Base-by-base conservation (phyloP, 2,797 vertebrate genomes). In the Brachymystax lenok region DNA sequence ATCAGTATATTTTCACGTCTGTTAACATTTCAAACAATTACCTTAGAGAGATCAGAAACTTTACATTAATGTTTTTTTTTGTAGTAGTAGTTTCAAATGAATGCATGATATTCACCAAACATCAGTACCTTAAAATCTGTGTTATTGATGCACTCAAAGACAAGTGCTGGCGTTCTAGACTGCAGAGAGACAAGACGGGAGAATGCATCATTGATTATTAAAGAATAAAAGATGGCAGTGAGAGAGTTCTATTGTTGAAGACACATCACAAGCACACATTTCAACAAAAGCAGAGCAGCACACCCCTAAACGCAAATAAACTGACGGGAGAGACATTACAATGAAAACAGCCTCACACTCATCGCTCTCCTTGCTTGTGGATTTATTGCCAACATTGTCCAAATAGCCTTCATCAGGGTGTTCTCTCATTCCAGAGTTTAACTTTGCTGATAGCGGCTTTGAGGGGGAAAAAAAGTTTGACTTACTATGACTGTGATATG, bases 71-170 rank as follows among this genome's bases (percentile, higher is more conserved):
- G 77, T 73, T 74, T 54, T 2, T 16, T 30, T 72, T 69, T 51
- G 59, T 84, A 17, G 7, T 10, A 54, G 5, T 30, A 50, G 24
- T 71, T 14, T 59, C 30, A 69, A 8, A 56, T 52, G 10, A 52
- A 69, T 21, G 56, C 27, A 30, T 46, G 46, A 63, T 61, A 73
- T 52, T 30, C 8, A 75, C 82, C 79, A 84, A 87, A 83, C 82
- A 83, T 1, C 73, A 92, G 87, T 94, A 99, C 98, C 97, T 99
- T 99, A 95, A 99, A 99, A 92, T 99, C 97, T 94, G 98, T 99
- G 94, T 99, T 99, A 94, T 99, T 99, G 95, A 99, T 98, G 95
- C 96, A 98, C 93, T 99, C 98, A 95, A 99, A 99, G 90, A 99
- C 98, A 88, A 99, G 96, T 83, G 98, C 98, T 84, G 98, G 98